These are phyloP conservation scores for Trogon melanurus DNA, from an alignment of 2,113 vertebrate genomes.

Conservation along the genomic window DNA sequence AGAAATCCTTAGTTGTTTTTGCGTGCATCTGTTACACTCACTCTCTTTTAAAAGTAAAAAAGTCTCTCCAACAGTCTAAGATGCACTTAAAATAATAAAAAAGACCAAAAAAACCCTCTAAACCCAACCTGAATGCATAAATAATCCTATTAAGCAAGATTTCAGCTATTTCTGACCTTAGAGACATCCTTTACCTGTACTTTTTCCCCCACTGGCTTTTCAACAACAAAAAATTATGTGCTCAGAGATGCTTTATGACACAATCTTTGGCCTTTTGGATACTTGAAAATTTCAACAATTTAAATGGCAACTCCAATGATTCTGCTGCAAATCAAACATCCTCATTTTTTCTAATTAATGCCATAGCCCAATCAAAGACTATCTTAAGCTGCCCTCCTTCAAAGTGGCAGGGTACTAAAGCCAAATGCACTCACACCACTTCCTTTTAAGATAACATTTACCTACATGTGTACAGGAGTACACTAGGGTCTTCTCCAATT, in stretches of 20 bases:
- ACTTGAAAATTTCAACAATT: neutral
- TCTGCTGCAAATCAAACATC: neutral
- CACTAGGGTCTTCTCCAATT: neutral
- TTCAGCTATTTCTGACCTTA: neutral
- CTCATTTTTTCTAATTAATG: neutral
- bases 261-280: neutral
- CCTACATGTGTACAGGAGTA: neutral
- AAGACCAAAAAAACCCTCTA: neutral
- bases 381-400: neutral
- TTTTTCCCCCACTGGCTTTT: neutral
- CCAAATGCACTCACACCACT: neutral
- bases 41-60: neutral
- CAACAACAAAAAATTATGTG: neutral
- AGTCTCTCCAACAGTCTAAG: neutral
- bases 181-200: neutral
- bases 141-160: neutral
- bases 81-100: neutral
- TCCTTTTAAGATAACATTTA: neutral
- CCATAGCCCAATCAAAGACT: neutral
- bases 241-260: neutral
- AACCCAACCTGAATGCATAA: neutral
- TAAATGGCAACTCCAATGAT: neutral
- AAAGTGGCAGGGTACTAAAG: neutral
- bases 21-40: neutral
- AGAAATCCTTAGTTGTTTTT: neutral